These are phyloP conservation scores for Grallaria varia DNA, from an alignment of 2,113 vertebrate species.

Conservation along the genomic window DNA sequence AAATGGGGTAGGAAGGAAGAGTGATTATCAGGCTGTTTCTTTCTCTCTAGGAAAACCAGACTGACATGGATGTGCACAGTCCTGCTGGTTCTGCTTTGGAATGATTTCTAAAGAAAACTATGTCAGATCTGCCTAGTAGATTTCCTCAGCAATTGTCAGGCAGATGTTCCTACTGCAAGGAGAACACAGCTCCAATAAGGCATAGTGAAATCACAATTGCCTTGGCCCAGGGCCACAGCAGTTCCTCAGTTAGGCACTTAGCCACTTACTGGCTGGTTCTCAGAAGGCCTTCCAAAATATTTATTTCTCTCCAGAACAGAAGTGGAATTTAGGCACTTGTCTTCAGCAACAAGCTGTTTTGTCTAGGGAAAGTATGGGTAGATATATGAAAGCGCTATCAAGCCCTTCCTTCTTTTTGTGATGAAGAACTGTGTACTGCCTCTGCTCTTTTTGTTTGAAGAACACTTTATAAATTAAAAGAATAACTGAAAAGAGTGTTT, in stretches of 20 bases:
- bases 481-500: not conserved
- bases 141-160: not conserved
- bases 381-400: not conserved
- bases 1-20: not conserved
- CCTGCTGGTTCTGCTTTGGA: not conserved
- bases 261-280: not conserved
- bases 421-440: not conserved
- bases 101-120: not conserved
- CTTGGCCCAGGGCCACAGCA: not conserved
- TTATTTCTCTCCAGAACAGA: not conserved
- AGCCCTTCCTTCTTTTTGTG: not conserved
- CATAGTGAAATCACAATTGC: not conserved
- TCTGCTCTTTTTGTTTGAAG: not conserved
- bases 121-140: not conserved
- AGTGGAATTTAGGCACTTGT: not conserved
- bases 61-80: not conserved
- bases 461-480: not conserved
- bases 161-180: not conserved
- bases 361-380: not conserved
- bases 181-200: not conserved
- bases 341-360: not conserved
- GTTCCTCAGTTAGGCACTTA: not conserved
- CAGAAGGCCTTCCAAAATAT: not conserved
- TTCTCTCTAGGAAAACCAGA: not conserved
- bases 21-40: not conserved